These are phyloP conservation scores for Gobio occitaniae DNA, from an alignment of 2,797 vertebrate genomes.

Conservation along the genomic window DNA sequence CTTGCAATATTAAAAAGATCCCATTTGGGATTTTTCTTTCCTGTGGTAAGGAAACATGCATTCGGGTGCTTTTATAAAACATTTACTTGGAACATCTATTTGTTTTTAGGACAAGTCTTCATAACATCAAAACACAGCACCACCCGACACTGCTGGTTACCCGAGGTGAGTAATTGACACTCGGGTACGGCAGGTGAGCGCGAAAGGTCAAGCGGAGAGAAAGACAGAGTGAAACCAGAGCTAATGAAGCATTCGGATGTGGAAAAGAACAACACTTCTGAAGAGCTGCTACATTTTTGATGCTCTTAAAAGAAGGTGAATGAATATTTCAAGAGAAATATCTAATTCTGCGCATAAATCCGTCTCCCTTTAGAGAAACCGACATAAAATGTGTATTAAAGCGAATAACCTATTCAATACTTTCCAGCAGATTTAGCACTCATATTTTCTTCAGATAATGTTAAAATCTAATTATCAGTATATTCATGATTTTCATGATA, in stretches of 20 bases:
- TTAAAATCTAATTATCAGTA: background rate
- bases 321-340: conserved; percentile 38
- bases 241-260: background rate
- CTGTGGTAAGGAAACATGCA: background rate
- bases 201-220: background rate
- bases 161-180: background rate
- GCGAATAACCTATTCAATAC: background rate
- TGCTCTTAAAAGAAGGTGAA: conserved; percentile 9
- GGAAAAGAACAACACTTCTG: conserved; percentile 22
- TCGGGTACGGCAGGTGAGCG: background rate
- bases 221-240: conserved; percentile 6
- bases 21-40: background rate
- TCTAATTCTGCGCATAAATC: background rate
- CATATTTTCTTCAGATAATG: background rate
- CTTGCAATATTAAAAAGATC: background rate
- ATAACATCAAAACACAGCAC: background rate
- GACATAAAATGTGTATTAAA: conserved; percentile 26
- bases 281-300: conserved; percentile 34
- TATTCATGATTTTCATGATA: background rate
- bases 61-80: background rate
- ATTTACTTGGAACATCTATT: background rate
- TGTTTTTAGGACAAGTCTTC: conserved; percentile 3
- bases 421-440: background rate
- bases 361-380: background rate
- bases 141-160: background rate